These are phyloP conservation scores for Xenops minutus DNA, from an alignment of 2,797 vertebrate species.

Conservation along the genomic window DNA sequence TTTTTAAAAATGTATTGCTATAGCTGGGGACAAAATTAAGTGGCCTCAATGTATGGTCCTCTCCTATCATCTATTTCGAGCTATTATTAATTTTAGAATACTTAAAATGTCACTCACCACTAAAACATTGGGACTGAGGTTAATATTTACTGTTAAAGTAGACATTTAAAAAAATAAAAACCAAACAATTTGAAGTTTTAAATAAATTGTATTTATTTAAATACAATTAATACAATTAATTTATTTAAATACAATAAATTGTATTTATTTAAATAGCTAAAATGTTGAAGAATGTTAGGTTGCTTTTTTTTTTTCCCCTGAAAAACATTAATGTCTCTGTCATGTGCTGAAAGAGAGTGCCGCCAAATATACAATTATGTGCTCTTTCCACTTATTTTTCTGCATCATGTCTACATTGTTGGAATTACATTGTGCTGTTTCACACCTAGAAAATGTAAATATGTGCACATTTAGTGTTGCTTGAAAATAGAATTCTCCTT, in stretches of 20 bases:
- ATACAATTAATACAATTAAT: no score
- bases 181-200: neutral
- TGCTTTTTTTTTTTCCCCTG: rapidly evolving
- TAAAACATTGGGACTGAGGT: neutral
- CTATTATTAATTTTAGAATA: neutral
- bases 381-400: neutral
- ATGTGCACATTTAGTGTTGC: neutral
- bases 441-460: neutral
- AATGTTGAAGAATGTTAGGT: neutral
- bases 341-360: neutral
- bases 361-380: neutral
- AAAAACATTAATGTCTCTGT: neutral
- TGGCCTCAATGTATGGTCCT: neutral
- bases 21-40: neutral
- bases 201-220: neutral
- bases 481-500: neutral
- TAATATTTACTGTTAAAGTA: neutral
- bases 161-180: neutral
- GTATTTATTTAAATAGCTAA: neutral
- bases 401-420: neutral
- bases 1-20: neutral
- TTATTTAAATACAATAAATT: no score
- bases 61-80: neutral
- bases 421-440: neutral
- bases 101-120: neutral